A percentile compares a stretch with the other conserved stretches of the same genome.
Evolutionary conservation across 1,140 invertebrate species (phyloP).

Genomic region (Heliconius eleuchia): DNA sequence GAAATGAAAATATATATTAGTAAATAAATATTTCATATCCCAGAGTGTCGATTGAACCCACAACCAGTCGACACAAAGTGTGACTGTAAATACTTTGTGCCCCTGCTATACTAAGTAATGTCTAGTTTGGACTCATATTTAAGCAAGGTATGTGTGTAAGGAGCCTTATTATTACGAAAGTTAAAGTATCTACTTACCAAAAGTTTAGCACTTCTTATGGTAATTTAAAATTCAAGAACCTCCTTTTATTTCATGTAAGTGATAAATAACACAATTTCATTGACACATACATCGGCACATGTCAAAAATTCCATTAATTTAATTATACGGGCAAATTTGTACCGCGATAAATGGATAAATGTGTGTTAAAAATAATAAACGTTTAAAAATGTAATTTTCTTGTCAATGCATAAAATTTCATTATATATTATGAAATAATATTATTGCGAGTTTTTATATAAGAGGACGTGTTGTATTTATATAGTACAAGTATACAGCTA

Average conservation of each 20-base stretch:
- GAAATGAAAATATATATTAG: too few species aligned
- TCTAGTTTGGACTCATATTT: too few species aligned
- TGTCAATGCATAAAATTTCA: constrained; percentile 10
- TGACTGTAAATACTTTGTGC: too few species aligned
- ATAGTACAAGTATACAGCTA: neutral
- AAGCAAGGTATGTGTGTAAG: neutral
- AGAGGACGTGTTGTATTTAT: neutral
- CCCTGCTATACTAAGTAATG: too few species aligned
- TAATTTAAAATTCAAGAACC: neutral
- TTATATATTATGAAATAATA: constrained; percentile 5
- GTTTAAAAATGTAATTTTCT: constrained; percentile 20
- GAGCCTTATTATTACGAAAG: neutral
- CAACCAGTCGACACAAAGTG: too few species aligned
- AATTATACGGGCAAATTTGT: constrained; percentile 16
- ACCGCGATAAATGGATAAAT: constrained; percentile 13
- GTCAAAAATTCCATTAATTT: constrained; percentile 19
- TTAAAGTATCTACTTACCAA: neutral
- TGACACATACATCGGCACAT: neutral
- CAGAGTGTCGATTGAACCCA: too few species aligned
- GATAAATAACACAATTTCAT: neutral
- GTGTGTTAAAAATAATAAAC: constrained; percentile 16
- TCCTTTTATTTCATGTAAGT: neutral
- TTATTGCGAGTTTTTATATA: neutral
- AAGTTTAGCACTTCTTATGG: neutral
- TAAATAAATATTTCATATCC: too few species aligned